Evolutionary conservation across 1,140 invertebrate species (phyloP).

Genomic region (Drosophila funebris): DNA sequence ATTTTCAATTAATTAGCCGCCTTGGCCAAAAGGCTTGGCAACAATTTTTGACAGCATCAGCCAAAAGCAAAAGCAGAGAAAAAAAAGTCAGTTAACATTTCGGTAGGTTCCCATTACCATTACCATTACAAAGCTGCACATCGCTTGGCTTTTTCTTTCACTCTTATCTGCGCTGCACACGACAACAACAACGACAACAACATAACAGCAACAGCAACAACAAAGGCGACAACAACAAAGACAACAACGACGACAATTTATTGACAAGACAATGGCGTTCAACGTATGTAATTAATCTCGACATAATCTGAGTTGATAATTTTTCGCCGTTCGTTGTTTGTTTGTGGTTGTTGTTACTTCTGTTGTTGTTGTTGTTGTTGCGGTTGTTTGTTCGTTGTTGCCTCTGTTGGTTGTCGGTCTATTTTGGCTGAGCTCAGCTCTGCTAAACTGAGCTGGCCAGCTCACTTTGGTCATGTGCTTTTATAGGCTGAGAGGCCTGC

Average conservation of each 20-base stretch:
- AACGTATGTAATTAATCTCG: constrained; percentile 81
- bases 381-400: constrained; percentile 30
- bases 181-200: constrained; percentile 64
- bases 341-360: constrained; percentile 10
- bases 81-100: constrained; percentile 72
- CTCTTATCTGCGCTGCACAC: constrained; percentile 68
- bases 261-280: constrained; percentile 81
- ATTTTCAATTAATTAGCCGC: constrained; percentile 78
- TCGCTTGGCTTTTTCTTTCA: constrained; percentile 22
- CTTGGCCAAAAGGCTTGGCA: constrained; percentile 65
- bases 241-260: constrained; percentile 73
- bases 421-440: constrained; percentile 60
- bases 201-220: constrained; percentile 54
- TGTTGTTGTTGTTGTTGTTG: constrained; percentile 23
- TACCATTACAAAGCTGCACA: constrained; percentile 25
- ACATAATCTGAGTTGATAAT: constrained; percentile 82
- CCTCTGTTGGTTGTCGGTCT: constrained; percentile 55
- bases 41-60: constrained; percentile 74
- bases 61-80: constrained; percentile 40
- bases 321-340: constrained; percentile 71
- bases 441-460: constrained; percentile 29
- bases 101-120: constrained; percentile 51
- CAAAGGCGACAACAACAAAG: constrained; percentile 31
- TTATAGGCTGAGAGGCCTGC: constrained; percentile 50
- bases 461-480: constrained; percentile 76